Conservation (phyloP, 2,113 vertebrate species). For the Ginglymostoma cirratum region DNA sequence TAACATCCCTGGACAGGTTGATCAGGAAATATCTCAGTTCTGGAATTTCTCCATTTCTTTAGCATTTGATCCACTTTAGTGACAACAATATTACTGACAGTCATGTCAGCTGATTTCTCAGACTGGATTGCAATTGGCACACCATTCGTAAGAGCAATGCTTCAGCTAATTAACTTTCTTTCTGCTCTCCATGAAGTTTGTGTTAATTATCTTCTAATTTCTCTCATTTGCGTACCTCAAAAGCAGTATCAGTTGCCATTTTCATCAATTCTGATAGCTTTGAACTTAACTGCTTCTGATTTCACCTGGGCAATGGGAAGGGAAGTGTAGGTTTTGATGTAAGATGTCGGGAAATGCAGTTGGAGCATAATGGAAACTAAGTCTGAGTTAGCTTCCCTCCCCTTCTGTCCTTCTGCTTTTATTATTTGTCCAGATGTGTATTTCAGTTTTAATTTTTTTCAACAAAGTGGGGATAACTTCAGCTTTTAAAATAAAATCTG, state of each 20-base stretch:
- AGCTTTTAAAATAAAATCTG: neutral
- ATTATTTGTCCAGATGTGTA: neutral
- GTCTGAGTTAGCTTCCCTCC: neutral
- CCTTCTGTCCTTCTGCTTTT: neutral
- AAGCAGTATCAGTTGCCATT: neutral
- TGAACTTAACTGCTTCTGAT: neutral
- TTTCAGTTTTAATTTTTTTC: neutral
- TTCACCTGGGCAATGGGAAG: neutral
- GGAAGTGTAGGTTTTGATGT: neutral
- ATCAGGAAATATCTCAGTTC: neutral
- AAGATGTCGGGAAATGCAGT: neutral
- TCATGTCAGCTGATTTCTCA: neutral
- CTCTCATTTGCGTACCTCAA: neutral
- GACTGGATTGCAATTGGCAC: neutral
- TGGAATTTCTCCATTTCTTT: neutral
- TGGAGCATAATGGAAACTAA: neutral
- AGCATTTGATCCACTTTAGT: neutral
- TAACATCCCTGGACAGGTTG: too few species aligned
- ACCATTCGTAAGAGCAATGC: neutral
- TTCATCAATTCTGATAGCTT: neutral
- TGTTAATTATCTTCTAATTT: neutral
- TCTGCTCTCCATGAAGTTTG: neutral
- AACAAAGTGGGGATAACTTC: neutral
- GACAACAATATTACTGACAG: neutral
- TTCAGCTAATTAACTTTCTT: neutral